A percentile compares a stretch with the other conserved stretches of the same genome.
Conservation (phyloP, 64 coral and sea anemone genomes). For the Porites lutea region DNA sequence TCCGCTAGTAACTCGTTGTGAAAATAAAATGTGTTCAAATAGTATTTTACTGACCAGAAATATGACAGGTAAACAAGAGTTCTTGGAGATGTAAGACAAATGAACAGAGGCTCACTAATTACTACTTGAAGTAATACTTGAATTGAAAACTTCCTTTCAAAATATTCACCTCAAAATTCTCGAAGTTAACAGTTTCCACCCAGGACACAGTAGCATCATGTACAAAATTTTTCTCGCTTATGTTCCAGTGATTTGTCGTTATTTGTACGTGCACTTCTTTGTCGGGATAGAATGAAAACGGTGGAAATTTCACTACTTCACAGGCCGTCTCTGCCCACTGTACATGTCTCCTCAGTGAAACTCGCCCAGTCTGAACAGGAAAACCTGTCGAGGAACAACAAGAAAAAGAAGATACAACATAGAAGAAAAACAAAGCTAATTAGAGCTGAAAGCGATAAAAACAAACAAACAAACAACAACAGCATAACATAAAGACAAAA, state of each 20-base stretch:
- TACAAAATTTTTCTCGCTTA: constrained; percentile 8
- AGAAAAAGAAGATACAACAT: not conserved
- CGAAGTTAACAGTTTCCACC: constrained; percentile 46
- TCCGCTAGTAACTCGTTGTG: too few relatives aligned
- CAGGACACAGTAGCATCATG: constrained; percentile 84
- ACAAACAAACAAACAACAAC: too few relatives aligned
- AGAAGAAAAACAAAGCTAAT: not conserved
- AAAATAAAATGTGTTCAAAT: too few relatives aligned
- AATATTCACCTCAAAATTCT: constrained; percentile 33
- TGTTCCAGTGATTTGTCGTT: constrained; percentile 58
- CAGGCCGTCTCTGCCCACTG: constrained; percentile 28
- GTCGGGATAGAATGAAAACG: constrained; percentile 75
- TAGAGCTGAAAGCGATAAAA: too few relatives aligned
- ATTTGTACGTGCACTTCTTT: constrained; percentile 74
- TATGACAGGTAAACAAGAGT: too few relatives aligned
- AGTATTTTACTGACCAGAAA: too few relatives aligned
- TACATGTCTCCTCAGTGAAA: not conserved
- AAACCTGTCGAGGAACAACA: constrained; percentile 26
- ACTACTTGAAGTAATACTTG: too few relatives aligned
- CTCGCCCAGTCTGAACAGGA: constrained; percentile 47
- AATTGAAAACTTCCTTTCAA: too few relatives aligned
- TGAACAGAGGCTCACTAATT: too few relatives aligned
- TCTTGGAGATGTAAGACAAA: too few relatives aligned
- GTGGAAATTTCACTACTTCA: constrained; percentile 20
- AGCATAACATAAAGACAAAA: too few relatives aligned